Evolutionary conservation across 2,113 vertebrate species (phyloP).

Genomic region (Sprattus sprattus): DNA sequence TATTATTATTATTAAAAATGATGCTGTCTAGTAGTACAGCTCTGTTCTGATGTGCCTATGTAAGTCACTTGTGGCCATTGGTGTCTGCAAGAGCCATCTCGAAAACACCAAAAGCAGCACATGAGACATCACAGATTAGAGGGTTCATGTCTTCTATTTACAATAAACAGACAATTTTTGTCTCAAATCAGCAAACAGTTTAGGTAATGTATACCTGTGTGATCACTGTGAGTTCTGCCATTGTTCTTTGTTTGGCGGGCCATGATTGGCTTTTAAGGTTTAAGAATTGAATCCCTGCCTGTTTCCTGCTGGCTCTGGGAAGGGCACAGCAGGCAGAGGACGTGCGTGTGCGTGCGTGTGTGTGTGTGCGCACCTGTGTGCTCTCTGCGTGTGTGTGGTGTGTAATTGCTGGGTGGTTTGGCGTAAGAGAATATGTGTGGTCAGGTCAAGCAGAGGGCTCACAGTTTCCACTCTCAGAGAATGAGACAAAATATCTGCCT

Average conservation of each 20-base stretch:
- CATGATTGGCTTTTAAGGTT: not conserved
- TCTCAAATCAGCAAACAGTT: not conserved
- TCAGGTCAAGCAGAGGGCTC: not conserved
- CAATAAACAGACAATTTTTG: not conserved
- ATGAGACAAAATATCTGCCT: not conserved
- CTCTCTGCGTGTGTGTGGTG: not conserved
- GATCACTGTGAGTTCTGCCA: too few species aligned
- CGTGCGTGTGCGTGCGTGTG: not conserved
- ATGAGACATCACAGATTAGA: too few species aligned
- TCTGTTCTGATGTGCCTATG: too few species aligned
- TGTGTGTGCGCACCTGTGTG: not conserved
- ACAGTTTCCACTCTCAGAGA: not conserved
- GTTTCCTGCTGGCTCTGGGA: conserved; percentile 2
- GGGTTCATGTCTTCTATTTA: not conserved
- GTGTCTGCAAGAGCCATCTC: too few species aligned
- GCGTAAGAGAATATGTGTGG: not conserved
- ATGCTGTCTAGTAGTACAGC: too few species aligned
- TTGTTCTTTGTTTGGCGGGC: not conserved
- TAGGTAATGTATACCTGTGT: not conserved
- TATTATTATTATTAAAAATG: too few species aligned
- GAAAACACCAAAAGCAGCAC: too few species aligned
- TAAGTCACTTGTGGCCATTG: too few species aligned
- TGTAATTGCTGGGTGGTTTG: not conserved
- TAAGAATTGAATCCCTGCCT: not conserved
- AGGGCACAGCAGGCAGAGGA: not conserved